Percentiles rank a stretch among this genome's conserved stretches.
phyloP scores from a whole-genome alignment of 2,797 vertebrate species.

The Channa striata region DNA sequence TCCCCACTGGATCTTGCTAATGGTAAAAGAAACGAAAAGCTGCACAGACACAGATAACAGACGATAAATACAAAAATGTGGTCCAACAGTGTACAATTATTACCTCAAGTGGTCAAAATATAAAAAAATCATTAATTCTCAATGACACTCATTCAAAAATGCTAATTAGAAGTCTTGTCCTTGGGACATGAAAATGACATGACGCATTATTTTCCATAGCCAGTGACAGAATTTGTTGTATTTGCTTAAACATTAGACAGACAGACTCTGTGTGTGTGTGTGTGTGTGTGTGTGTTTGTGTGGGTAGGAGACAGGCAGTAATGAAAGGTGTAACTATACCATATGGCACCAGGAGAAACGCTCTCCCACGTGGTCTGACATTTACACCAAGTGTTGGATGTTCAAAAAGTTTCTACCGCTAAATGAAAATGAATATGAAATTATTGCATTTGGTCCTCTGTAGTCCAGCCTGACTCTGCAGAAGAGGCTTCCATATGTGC shows the following conservation, averaged over 20 bases:
- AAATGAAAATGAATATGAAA: too few species aligned
- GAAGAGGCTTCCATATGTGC: too few species aligned
- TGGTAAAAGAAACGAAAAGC: conserved; percentile 38
- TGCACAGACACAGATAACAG: conserved; percentile 35
- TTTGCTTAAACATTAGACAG: conserved; percentile 22
- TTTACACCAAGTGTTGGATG: conserved; percentile 71
- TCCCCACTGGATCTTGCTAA: conserved; percentile 18
- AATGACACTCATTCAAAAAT: background rate
- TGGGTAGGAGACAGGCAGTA: background rate
- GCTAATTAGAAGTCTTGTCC: background rate
- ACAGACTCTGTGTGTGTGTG: too few species aligned
- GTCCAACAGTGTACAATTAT: background rate
- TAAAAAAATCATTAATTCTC: background rate
- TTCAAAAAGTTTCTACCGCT: too few species aligned
- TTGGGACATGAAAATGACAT: background rate
- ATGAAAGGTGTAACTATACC: conserved; percentile 89
- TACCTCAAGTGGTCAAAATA: background rate
- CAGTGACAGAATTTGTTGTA: background rate
- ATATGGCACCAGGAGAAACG: conserved; percentile 87
- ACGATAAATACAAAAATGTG: conserved; percentile 21
- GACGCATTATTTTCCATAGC: conserved; percentile 10
- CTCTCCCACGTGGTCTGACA: conserved; percentile 83
- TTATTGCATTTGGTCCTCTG: too few species aligned
- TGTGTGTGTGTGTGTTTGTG: too few species aligned
- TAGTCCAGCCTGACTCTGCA: too few species aligned